Conservation (phyloP, 2,888 invertebrate species). For the Morpho achilles region DNA sequence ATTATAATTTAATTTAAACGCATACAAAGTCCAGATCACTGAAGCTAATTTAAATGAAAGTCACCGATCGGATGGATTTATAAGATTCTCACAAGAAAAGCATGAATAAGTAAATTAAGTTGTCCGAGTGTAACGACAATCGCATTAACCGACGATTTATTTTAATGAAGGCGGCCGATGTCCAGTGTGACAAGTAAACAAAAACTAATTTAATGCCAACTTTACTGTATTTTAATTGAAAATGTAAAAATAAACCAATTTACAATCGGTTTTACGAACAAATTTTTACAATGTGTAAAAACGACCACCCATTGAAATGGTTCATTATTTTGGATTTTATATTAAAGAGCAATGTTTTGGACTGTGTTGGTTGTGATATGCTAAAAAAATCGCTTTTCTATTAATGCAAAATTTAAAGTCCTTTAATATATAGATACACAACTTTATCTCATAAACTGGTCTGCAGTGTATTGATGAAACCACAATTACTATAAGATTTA, state of each 20-base stretch:
- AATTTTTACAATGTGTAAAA: constrained; percentile 9
- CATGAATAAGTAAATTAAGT: constrained; percentile 45
- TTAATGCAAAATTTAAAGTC: too few relatives aligned
- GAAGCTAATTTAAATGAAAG: constrained; percentile 18
- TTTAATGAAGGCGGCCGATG: constrained; percentile 40
- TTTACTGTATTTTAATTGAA: constrained; percentile 43
- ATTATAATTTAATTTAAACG: constrained; percentile 1
- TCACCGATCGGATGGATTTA: constrained; percentile 7
- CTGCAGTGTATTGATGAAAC: too few relatives aligned
- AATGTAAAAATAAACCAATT: constrained; percentile 38
- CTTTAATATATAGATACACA: too few relatives aligned
- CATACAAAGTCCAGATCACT: constrained; percentile 4
- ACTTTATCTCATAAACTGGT: too few relatives aligned
- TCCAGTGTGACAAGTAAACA: constrained; percentile 36
- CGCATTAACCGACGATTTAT: constrained; percentile 47
- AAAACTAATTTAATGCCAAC: constrained; percentile 42
- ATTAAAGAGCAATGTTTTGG: too few relatives aligned
- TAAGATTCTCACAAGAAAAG: constrained; percentile 26
- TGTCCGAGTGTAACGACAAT: constrained; percentile 38
- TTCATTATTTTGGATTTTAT: too few relatives aligned
- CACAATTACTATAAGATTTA: too few relatives aligned
- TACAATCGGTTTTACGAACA: constrained; percentile 22
- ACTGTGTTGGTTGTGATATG: too few relatives aligned
- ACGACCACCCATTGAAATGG: constrained; percentile 6
- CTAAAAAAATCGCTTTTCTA: too few relatives aligned